Evolutionary conservation across 1,140 invertebrate species (phyloP).

Genomic region (Liolophura sinensis): DNA sequence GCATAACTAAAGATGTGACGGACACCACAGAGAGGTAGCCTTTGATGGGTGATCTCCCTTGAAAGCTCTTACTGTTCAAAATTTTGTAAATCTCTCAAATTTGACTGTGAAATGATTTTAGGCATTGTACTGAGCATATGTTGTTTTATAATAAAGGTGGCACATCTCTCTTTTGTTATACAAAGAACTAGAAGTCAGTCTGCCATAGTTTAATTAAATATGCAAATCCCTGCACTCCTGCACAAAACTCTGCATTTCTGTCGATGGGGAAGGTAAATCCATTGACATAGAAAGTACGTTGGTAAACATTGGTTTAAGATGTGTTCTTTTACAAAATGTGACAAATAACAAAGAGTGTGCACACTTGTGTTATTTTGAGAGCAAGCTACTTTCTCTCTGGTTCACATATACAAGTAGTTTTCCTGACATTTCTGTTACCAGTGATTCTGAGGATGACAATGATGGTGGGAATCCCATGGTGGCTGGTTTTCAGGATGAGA

Average conservation of each 20-base stretch:
- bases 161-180: background rate
- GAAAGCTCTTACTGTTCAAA: background rate
- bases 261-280: too few species aligned
- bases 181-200: too few species aligned
- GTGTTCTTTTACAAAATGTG: background rate
- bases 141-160: background rate
- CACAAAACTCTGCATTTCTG: too few species aligned
- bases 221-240: too few species aligned
- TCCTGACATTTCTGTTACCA: slow-evolving; percentile 7
- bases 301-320: too few species aligned
- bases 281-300: too few species aligned
- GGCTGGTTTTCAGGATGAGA: slow-evolving; percentile 77
- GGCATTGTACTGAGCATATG: too few species aligned
- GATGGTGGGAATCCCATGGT: slow-evolving; percentile 80
- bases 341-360: background rate
- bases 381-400: background rate
- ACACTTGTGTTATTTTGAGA: background rate
- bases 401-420: background rate
- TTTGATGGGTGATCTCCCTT: background rate
- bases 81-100: too few species aligned
- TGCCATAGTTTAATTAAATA: too few species aligned
- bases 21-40: slow-evolving; percentile 39
- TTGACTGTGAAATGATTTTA: too few species aligned
- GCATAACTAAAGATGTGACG: slow-evolving; percentile 19
- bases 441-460: slow-evolving; percentile 72